Base-by-base conservation (phyloP, 1,140 invertebrate genomes). In the Musca domestica region DNA sequence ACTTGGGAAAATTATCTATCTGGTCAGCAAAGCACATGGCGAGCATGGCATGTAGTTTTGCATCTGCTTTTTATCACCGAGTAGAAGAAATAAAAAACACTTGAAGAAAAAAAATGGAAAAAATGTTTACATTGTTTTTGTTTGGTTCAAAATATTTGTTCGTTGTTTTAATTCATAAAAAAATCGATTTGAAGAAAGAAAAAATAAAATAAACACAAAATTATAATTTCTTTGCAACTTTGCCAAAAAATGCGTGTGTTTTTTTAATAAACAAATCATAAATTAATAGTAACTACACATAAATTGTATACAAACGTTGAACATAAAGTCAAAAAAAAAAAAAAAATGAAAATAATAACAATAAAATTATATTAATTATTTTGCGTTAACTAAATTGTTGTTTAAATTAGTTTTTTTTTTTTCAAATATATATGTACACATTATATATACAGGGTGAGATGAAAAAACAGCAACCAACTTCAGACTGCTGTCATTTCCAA, bases 221-320 rank as follows among this genome's bases (percentile, higher is more conserved):
- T 20, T 34, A 41, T 27, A 58, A 7, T 58, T 58, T n/a, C 30
- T 30, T 27, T n/a, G 15, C 30, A n/a, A 54, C 2, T 61, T 61
- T 61, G 27, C 9, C 19, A 61, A 61, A 61, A 41, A 20, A 6
- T n/a, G n/a, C n/a, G n/a, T n/a, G n/a, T n/a, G n/a, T n/a, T n/a
- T n/a, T 30, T 15, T 58, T 58, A 27, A 61, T 61, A 61, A 61
- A 61, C 56, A 61, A 61, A 41, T 61, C 17, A 41, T 34, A 58
- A 61, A 61, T 56, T 56, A 17, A 61, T 34, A 15, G 9, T 19
- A 61, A 61, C 27, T 34, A 54, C 23, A 17, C 23, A 10, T 54
- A 23, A 23, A 23, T 54, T 23, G 25, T n/a, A 30, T 27, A 20
- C 1, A 61, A 41, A 41, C 27, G 27, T 56, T 52, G 27, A 56